Evolutionary conservation across 2,888 invertebrate genomes (phyloP).

Genomic region (Campoletis raptor): DNA sequence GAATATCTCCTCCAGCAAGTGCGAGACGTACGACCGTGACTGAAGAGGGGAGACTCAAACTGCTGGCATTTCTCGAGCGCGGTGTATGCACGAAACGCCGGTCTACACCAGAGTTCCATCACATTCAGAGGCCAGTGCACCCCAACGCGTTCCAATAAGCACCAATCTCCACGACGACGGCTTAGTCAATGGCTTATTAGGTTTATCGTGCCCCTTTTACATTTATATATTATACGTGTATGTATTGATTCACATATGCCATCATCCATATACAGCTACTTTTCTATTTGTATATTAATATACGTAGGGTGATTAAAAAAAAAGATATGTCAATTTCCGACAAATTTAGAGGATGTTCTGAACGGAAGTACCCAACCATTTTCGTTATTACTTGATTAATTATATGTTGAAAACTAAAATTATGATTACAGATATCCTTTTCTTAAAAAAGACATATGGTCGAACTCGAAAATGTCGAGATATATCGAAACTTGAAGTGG

Average conservation of each 20-base stretch:
- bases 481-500: too few species aligned
- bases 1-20: conserved; percentile 79
- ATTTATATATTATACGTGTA: not conserved
- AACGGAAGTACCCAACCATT: conserved; percentile 6
- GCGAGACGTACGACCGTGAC: conserved; percentile 60
- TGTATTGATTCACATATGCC: not conserved
- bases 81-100: conserved; percentile 27
- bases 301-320: not conserved
- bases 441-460: too few species aligned
- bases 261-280: not conserved
- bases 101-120: conserved; percentile 44
- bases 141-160: conserved; percentile 44
- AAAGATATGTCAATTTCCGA: not conserved
- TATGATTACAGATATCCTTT: too few species aligned
- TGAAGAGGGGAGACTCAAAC: conserved; percentile 34
- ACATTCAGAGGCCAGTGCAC: conserved; percentile 63
- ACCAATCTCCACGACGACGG: conserved; percentile 44
- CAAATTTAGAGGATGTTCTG: not conserved
- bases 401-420: too few species aligned
- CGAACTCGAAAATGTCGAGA: too few species aligned
- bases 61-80: conserved; percentile 27
- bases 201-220: conserved; percentile 17
- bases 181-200: conserved; percentile 42
- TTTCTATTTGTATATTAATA: not conserved
- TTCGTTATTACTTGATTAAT: not conserved